These are phyloP conservation scores for Agonopterix arenella DNA, from an alignment of 2,888 invertebrate genomes.

Conservation along the genomic window DNA sequence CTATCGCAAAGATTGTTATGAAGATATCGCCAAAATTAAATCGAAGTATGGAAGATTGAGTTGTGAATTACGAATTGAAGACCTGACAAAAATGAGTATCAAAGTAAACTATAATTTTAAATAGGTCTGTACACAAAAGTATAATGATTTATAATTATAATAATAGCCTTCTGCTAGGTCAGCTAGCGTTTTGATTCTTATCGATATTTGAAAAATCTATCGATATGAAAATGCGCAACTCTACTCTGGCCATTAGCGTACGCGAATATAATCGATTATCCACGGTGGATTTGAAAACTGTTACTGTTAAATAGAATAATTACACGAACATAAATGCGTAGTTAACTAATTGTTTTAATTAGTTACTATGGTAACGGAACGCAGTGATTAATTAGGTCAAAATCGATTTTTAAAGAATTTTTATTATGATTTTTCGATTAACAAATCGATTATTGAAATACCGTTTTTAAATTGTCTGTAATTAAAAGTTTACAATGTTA, in stretches of 20 bases:
- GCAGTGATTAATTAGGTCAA: slow-evolving; percentile 11
- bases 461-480: slow-evolving; percentile 5
- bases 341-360: slow-evolving; percentile 14
- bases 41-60: too few species aligned
- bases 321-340: slow-evolving; percentile 21
- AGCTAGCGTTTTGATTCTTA: too few species aligned
- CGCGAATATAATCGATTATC: slow-evolving; percentile 47
- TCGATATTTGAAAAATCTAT: not conserved
- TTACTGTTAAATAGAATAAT: slow-evolving; percentile 39
- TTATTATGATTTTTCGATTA: slow-evolving; percentile 20
- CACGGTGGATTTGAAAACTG: slow-evolving; percentile 37
- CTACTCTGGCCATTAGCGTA: slow-evolving; percentile 24
- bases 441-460: slow-evolving; percentile 14
- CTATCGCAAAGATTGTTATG: not conserved
- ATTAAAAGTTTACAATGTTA: slow-evolving; percentile 6
- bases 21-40: too few species aligned
- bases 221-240: slow-evolving; percentile 18
- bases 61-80: too few species aligned
- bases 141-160: too few species aligned
- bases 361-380: slow-evolving; percentile 19
- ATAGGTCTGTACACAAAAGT: too few species aligned
- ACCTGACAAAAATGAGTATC: too few species aligned
- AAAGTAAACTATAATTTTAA: too few species aligned
- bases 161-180: too few species aligned
- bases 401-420: slow-evolving; percentile 16